Percentiles rank a stretch among this genome's conserved stretches.
phyloP scores from a whole-genome alignment of 2,797 vertebrate genomes.

The Phyllotis vaccarum region DNA sequence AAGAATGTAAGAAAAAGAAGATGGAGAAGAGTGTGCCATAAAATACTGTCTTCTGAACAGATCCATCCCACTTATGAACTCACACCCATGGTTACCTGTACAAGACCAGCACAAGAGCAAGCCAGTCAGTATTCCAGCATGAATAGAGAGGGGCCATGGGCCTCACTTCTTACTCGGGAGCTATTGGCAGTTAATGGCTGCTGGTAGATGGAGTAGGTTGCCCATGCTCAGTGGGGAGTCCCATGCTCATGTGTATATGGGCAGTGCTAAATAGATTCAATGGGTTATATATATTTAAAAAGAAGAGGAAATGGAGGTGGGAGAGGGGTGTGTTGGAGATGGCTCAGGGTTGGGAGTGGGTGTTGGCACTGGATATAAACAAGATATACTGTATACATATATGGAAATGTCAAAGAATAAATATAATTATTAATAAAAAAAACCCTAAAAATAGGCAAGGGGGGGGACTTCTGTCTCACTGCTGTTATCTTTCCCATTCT shows the following conservation, averaged over 20 bases:
- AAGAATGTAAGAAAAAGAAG: neutral
- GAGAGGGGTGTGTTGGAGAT: neutral
- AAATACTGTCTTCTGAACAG: neutral
- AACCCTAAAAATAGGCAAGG: neutral
- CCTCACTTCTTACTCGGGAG: neutral
- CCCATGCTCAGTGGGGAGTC: no score
- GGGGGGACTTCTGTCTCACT: accelerated
- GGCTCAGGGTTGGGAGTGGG: neutral
- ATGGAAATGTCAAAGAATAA: neutral
- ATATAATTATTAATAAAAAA: neutral
- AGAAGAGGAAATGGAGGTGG: neutral
- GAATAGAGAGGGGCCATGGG: neutral
- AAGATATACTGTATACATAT: neutral
- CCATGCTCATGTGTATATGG: neutral
- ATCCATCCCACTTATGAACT: neutral
- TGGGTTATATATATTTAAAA: neutral
- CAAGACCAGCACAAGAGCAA: neutral
- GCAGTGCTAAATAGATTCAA: neutral
- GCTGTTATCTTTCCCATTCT: neutral
- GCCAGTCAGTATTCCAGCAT: neutral
- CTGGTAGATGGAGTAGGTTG: neutral
- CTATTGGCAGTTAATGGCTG: neutral
- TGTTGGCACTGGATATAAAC: neutral
- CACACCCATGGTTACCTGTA: neutral
- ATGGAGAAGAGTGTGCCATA: neutral